phyloP scores from a whole-genome alignment of 2,797 vertebrate genomes.

The Crax fasciolata region DNA sequence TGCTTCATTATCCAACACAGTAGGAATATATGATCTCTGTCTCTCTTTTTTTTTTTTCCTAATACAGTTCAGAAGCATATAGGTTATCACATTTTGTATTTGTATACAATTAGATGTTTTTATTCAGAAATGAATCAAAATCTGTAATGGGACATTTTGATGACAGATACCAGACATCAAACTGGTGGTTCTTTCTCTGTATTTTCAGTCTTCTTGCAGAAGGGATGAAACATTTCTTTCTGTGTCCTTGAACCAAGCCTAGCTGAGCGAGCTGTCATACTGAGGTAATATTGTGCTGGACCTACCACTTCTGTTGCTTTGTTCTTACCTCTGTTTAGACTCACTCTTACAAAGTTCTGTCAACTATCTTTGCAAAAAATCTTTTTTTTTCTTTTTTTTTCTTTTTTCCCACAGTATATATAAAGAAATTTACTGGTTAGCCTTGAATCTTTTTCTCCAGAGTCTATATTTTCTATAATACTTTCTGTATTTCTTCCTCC shows the following conservation, averaged over 20 bases:
- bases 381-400: background rate
- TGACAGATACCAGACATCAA: background rate
- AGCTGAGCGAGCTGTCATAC: background rate
- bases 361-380: background rate
- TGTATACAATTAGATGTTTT: background rate
- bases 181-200: background rate
- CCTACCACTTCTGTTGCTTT: background rate
- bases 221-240: background rate
- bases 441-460: background rate
- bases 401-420: fast-evolving
- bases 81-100: background rate
- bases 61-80: background rate
- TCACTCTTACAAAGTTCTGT: background rate
- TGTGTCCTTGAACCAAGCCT: fast-evolving
- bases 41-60: background rate
- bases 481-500: background rate
- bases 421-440: fast-evolving
- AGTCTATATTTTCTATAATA: background rate
- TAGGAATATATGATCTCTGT: background rate
- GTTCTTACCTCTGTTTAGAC: background rate
- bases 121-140: background rate
- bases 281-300: background rate
- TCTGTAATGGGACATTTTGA: background rate
- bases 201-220: background rate
- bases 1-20: background rate